Base-by-base conservation (phyloP, 2,888 invertebrate species). In the Catocala sponsa region DNA sequence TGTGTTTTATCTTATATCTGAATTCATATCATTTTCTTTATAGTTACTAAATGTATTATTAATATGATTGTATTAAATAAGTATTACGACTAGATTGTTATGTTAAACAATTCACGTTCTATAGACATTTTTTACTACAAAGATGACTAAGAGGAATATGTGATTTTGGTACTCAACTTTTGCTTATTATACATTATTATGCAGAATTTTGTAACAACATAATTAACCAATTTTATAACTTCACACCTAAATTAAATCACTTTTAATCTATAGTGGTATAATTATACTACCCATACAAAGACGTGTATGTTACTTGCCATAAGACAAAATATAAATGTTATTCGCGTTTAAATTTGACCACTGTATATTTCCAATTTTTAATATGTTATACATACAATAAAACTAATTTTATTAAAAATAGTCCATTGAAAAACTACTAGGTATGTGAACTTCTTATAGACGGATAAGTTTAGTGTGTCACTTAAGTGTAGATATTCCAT, bases 1-100 rank as follows among this genome's bases (percentile, higher is more conserved):
- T 72, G 48, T 73, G 59, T 69, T 66, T 49, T 38, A 57, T 55
- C 15, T 15, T 46, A 43, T 58, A 48, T 32, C 61, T 61, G 61
- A 74, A 76, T 70, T 73, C 76, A 77, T 78, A 77, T 77, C 76
- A 76, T 66, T 73, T 70, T 62, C 55, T 61, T 63, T 59, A 46
- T 46, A 68, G 65, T 58, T 56, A 58, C 55, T 70, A 55, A 52
- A 55, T 59, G 64, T 76, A 78, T 65, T 46, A 46, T 51, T 60
- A 63, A 56, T 59, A 59, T 47, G 59, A 25, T 25, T 68, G 32
- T 72, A 66, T 55, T 62, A 59, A n/a, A 55, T 67, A 50, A 76
- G 63, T 56, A 59, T 60, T 76, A 72, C 59, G 63, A 76, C 70
- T 73, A 72, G 66, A 60, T 60, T 70, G 57, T 58, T 65, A 72